Evolutionary conservation across 2,113 vertebrate genomes (phyloP), one percentile per base, ranked within the genome.

Genomic region (Gopherus evgoodei): DNA sequence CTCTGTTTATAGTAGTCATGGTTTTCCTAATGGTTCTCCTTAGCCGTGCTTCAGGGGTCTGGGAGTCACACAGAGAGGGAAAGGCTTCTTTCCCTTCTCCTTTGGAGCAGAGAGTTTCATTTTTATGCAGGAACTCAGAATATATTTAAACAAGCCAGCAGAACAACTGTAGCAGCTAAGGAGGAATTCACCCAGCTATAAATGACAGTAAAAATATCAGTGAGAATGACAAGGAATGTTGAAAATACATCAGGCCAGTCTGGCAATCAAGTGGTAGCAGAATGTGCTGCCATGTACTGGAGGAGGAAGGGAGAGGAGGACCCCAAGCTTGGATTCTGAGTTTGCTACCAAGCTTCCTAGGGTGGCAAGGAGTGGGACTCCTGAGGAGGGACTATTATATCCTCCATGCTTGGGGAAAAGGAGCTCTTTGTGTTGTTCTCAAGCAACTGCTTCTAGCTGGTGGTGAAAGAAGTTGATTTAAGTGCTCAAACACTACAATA

Each of bases 171-270:
- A 84, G 89, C 69, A 87, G 87, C 86, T 38, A 83, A 87, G 4
- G 44, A 54, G 21, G 54, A 38, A 72, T 90, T 94, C 25, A 44
- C 80, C 91, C 53, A 80, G n/a, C 12, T 88, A 44, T 78, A 89
- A 78, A 91, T 11, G 47, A n/a, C 35, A 92, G 62, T 57, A 56
- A 85, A 44, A 44, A 93, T 65, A 38, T 16, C 86, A 75, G 29
- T 53, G 53, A 86, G 80, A 88, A 88, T 91, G 79, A 24, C 31
- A 14, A 92, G 88, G 86, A 82, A 93, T 88, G 86, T 49, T 42
- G 57, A 83, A 62, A 89, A 87, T 88, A 44, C 25, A 54, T 29
- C 83, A 22, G 47, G 44, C 59, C 52, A 82, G 35, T 50, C 3
- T 69, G 42, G 83, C 59, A 86, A 83, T 93, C 91, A 65, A 38